Evolutionary conservation across 2,888 invertebrate species (phyloP), one percentile per base, ranked within the genome.

Genomic region (Folsomia manolachei): DNA sequence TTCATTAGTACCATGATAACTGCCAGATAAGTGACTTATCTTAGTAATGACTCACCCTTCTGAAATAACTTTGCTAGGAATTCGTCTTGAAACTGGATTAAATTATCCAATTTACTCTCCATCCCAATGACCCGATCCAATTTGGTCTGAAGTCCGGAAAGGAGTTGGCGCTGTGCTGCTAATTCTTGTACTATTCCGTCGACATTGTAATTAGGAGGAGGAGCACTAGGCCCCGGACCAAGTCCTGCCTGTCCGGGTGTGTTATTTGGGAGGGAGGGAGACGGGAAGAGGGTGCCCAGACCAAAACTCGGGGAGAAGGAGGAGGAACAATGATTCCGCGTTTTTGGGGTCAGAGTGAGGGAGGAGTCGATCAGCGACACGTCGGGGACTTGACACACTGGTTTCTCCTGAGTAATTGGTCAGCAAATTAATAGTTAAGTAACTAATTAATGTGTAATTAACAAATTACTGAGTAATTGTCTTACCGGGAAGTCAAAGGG

Each of bases 71-170:
- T 62, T 1, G 61, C 19, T 19, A 74, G 53, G 61, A 74, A 65
- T 21, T 71, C 71, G 2, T 75, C 74, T 56, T 78, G 77, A 51
- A 75, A 73, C 1, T 74, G 71, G 9, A 74, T 18, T 14, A 78
- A 51, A 27, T 66, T 52, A 19, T 71, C 60, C 21, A 78, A 27
- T 64, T 74, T 69, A 21, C 23, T 21, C 23, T 72, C 70, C 26
- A 39, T 39, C n/a, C n/a, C n/a, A n/a, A n/a, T n/a, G n/a, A n/a
- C n/a, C n/a, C n/a, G n/a, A n/a, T n/a, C n/a, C n/a, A n/a, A n/a
- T n/a, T n/a, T n/a, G n/a, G n/a, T n/a, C n/a, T n/a, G n/a, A 51
- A 77, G 21, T 39, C 56, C 70, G 2, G 24, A 11, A 62, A 75
- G 72, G 1, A 23, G 24, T 1, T 39, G 56, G 1, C 60, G 19